Base-by-base conservation (phyloP, 2,113 vertebrate species). In the Megaceryle maxima region DNA sequence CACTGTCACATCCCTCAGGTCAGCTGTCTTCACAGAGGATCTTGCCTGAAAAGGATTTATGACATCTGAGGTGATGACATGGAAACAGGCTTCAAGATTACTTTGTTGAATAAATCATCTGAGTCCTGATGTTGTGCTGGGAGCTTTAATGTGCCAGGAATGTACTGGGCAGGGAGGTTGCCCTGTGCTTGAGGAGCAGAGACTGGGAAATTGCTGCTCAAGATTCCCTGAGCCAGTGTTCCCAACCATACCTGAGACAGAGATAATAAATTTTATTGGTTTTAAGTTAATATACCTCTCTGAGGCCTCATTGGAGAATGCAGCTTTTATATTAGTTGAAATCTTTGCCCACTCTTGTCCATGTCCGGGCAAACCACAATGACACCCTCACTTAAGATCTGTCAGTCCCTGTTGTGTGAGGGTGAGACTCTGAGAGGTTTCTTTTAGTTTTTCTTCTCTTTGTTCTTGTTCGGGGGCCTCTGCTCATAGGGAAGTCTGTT, bases 201-300 rank as follows among this genome's bases (percentile, higher is more conserved):
- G 60, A 26, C 41, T n/a, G 50, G 26, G 70, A 66, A 70, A 66
- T 33, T 3, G 2, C 13, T 0, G 0, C 4, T 59, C 46, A n/a
- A 41, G 44, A 25, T 55, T 55, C 57, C 46, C 28, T 64, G 53
- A 77, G 44, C 46, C 57, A 35, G 31, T 4, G 6, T 31, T 93
- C 56, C 43, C 69, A 57, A 59, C 22, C 37, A 48, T n/a, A 51
- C 55, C 44, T 55, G 78, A 70, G n/a, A 31, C 12, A 80, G 13
- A 63, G n/a, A 70, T 33, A 57, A 66, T 22, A 19, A 33, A 53
- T 51, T 11, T 37, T 33, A 53, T 28, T 84, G 56, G 18, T 51
- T 44, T 67, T 16, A 74, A 66, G 29, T 53, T 74, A 87, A 59
- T 53, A 24, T 24, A 12, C 44, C 28, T 68, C 37, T 51, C n/a